Percentiles rank a stretch among this genome's conserved stretches.
These are phyloP conservation scores for Deilephila porcellus DNA, from an alignment of 2,888 invertebrate species.

Conservation along the genomic window DNA sequence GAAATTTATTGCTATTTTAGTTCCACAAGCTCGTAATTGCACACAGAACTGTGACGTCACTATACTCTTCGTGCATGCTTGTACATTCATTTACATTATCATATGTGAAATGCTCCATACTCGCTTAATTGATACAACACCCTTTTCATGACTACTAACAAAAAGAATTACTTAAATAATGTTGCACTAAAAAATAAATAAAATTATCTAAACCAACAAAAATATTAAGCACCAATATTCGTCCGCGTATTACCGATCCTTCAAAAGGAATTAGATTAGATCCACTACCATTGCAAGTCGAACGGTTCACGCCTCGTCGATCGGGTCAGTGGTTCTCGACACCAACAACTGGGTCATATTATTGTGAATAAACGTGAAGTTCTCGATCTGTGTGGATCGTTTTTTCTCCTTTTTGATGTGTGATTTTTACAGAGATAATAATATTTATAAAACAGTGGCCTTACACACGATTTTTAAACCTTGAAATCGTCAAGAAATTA, in stretches of 20 bases:
- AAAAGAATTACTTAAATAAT: too few relatives aligned
- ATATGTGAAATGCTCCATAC: too few relatives aligned
- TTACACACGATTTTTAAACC: too few relatives aligned
- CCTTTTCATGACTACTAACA: too few relatives aligned
- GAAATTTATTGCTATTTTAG: too few relatives aligned
- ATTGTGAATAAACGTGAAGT: slow-evolving; percentile 14
- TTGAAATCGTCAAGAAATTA: too few relatives aligned
- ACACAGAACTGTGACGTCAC: too few relatives aligned
- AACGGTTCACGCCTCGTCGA: slow-evolving; percentile 8
- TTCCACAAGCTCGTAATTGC: too few relatives aligned
- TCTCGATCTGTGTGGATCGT: slow-evolving; percentile 3
- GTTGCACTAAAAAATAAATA: too few relatives aligned
- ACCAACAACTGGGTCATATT: slow-evolving; percentile 16
- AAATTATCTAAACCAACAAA: background rate
- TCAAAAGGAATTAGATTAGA: slow-evolving; percentile 25
- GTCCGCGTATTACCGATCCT: background rate
- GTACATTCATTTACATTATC: too few relatives aligned
- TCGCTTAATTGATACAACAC: too few relatives aligned
- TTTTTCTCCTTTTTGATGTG: background rate
- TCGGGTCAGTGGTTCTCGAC: slow-evolving; percentile 15
- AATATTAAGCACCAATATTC: background rate
- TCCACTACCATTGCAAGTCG: slow-evolving; percentile 26
- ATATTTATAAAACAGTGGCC: background rate
- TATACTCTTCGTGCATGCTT: too few relatives aligned
- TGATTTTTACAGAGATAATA: background rate